phyloP scores from a whole-genome alignment of 2,797 vertebrate genomes.

The Catharus ustulatus region DNA sequence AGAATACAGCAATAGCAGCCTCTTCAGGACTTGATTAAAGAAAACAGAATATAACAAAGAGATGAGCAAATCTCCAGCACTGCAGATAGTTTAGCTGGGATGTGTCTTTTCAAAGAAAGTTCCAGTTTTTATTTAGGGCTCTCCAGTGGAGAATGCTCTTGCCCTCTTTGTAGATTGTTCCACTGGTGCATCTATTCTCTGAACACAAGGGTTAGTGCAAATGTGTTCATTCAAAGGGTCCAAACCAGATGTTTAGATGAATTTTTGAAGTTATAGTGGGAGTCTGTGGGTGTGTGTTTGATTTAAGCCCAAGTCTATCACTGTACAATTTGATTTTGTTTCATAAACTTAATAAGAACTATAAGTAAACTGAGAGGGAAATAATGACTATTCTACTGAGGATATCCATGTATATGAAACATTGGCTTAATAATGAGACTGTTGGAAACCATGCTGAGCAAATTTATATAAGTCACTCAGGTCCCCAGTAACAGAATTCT shows the following conservation, averaged over 20 bases:
- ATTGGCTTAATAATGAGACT: background rate
- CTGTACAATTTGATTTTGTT: background rate
- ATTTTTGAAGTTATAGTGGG: background rate
- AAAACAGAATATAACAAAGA: slow-evolving; percentile 1
- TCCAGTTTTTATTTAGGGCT: background rate
- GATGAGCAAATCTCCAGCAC: background rate
- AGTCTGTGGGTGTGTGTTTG: background rate
- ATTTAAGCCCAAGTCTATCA: background rate
- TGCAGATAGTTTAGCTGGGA: background rate
- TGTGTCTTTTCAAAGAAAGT: background rate
- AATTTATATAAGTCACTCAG: background rate
- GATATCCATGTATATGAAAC: background rate
- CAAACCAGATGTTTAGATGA: background rate
- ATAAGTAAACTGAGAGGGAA: background rate
- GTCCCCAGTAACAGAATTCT: background rate
- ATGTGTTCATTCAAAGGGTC: background rate
- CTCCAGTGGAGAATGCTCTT: background rate
- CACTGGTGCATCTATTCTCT: background rate
- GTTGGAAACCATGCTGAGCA: background rate
- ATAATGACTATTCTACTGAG: background rate
- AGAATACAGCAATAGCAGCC: background rate
- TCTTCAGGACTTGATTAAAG: slow-evolving; percentile 15
- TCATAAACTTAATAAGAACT: background rate
- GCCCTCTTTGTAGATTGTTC: background rate
- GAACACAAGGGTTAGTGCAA: background rate